Evolutionary conservation across 1,140 invertebrate genomes (phyloP).

Genomic region (Whitmania pigra): DNA sequence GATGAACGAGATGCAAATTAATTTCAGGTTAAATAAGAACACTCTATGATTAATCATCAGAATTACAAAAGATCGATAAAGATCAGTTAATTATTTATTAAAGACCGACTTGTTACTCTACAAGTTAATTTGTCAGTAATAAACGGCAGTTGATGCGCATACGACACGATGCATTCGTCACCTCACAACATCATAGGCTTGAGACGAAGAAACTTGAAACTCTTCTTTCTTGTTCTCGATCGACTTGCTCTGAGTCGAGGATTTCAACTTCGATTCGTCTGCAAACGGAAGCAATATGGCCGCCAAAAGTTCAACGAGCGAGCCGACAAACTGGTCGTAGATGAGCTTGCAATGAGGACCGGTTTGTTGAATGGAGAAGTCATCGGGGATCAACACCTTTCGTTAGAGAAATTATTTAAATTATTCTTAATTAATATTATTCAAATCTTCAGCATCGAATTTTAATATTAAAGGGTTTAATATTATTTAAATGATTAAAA

Average conservation of each 20-base stretch:
- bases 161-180: constrained; percentile 23
- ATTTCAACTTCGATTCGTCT: constrained; percentile 24
- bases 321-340: constrained; percentile 32
- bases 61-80: no score
- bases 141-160: no score
- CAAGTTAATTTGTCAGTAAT: no score
- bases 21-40: no score
- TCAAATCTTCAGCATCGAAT: no score
- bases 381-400: constrained; percentile 18
- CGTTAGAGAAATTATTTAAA: not conserved
- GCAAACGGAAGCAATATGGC: constrained; percentile 35
- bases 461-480: no score
- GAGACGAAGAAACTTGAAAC: constrained; percentile 29
- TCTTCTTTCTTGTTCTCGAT: not conserved
- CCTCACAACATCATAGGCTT: constrained; percentile 39
- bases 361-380: constrained; percentile 5
- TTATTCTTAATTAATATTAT: not conserved
- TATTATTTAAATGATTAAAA: no score
- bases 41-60: no score
- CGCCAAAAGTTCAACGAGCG: constrained; percentile 34
- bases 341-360: constrained; percentile 26
- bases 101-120: no score
- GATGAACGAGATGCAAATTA: no score
- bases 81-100: no score
- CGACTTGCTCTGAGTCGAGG: not conserved